Evolutionary conservation across 2,888 invertebrate genomes (phyloP).

Genomic region (Crepidodera aurea): DNA sequence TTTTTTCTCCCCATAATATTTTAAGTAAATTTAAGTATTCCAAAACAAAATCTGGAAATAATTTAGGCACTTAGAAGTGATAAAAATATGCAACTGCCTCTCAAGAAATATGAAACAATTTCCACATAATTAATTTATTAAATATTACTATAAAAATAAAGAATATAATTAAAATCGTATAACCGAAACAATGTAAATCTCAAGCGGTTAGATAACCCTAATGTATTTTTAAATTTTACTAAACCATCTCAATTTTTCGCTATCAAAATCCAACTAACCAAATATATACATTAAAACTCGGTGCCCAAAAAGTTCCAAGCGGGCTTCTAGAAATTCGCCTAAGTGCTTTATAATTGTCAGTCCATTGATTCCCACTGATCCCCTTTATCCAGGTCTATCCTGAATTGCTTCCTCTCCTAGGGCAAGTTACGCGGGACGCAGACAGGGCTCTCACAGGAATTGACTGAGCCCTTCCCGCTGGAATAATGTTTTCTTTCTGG

Average conservation of each 20-base stretch:
- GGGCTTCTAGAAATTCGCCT: conserved; percentile 15
- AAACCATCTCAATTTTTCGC: not conserved
- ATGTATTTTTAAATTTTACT: too few relatives aligned
- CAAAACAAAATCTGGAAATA: too few relatives aligned
- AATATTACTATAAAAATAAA: too few relatives aligned
- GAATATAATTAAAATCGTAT: too few relatives aligned
- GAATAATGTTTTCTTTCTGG: conserved; percentile 21
- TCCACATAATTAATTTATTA: too few relatives aligned
- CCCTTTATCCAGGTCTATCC: conserved; percentile 22
- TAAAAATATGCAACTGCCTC: too few relatives aligned
- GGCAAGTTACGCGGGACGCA: conserved; percentile 15
- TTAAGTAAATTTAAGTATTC: too few relatives aligned
- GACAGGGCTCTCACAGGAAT: conserved; percentile 1
- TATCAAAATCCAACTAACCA: not conserved
- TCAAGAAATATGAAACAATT: too few relatives aligned
- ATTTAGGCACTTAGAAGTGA: too few relatives aligned
- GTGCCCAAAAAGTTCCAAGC: conserved; percentile 10
- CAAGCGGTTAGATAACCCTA: too few relatives aligned
- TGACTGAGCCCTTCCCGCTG: conserved; percentile 15
- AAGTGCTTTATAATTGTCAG: conserved; percentile 27
- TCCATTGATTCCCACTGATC: conserved; percentile 23
- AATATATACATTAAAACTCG: conserved; percentile 12
- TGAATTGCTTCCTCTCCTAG: conserved; percentile 23
- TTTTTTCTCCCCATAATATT: too few relatives aligned
- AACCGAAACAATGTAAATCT: too few relatives aligned